Evolutionary conservation across 1,140 invertebrate species (phyloP), one percentile per base, ranked within the genome.

Genomic region (Formica selysi): DNA sequence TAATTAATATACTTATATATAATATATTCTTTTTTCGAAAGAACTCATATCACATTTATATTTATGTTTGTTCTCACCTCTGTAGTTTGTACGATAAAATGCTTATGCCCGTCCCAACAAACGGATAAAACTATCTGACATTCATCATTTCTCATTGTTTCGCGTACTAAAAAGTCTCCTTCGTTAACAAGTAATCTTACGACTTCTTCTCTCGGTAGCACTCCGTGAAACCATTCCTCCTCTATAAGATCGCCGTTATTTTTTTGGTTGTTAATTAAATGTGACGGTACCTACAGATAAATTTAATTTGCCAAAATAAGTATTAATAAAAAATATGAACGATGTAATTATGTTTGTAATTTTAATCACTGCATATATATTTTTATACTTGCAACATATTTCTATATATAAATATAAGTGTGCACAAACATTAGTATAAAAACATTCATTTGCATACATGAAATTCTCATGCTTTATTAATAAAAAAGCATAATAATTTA

Each of bases 161-260:
- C 98, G 32, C 99, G 96, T 41, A 99, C 98, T 68, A 99, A 95
- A 95, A 98, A 99, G 93, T 99, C 98, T 1, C 99, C 99, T 91
- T 99, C 98, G 67, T 97, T 97, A 16, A 97, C 96, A 29, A 99
- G 95, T 19, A 99, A 96, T 84, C 98, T 95, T 16, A 99, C 98
- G 3, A 99, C 99, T 95, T 99, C 99, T 94, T 99, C 99, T 62
- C 99, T 95, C 0, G 99, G 99, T 48, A 99, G 93, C 2, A 99
- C 98, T 6, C 99, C 99, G 93, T 99, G 99, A 95, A 99, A 99
- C 99, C 99, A 99, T 94, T 99, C 98, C 94, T 99, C 98, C 86
- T 99, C 98, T 76, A 97, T 97, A 22, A 98, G 94, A 36, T 91
- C 93, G 44, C 92, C 91, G 38, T 86, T 93, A 68, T 89, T 92